These are phyloP conservation scores for Trachythela sp. DNA, from an alignment of 64 coral and sea anemone genomes.

Conservation along the genomic window DNA sequence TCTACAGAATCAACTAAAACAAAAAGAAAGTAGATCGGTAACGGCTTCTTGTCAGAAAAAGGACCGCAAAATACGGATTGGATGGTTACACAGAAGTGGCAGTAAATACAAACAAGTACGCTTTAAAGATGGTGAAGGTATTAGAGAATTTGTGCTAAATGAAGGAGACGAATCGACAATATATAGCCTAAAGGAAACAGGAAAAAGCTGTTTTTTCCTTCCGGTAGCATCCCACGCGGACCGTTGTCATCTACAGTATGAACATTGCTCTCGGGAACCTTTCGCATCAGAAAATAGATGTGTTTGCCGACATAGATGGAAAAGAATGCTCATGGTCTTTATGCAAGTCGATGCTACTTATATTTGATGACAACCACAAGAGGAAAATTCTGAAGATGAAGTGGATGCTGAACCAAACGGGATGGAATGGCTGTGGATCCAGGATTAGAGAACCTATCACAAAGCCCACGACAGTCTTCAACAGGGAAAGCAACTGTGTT, in stretches of 20 bases:
- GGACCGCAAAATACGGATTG: background rate
- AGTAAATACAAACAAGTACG: background rate
- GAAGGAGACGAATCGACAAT: background rate
- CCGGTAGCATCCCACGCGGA: background rate
- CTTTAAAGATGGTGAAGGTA: background rate
- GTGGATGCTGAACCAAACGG: background rate
- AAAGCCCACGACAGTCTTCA: background rate
- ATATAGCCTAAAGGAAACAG: background rate
- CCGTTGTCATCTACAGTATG: background rate
- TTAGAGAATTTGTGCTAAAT: background rate
- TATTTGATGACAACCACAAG: background rate
- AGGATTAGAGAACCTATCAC: background rate
- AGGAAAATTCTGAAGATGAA: background rate
- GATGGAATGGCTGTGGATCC: background rate
- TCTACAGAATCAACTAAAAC: background rate
- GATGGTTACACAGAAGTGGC: conserved; percentile 1
- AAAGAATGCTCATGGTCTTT: conserved; percentile 8
- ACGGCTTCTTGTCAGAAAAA: background rate
- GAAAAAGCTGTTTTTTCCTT: background rate
- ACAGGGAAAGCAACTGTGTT: background rate
- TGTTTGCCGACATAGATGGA: background rate
- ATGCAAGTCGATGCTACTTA: conserved; percentile 13
- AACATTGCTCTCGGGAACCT: background rate
- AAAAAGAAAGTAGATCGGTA: background rate
- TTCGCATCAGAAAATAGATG: background rate